Conservation (phyloP, 1,140 invertebrate species). For the Antheraea mylitta region DNA sequence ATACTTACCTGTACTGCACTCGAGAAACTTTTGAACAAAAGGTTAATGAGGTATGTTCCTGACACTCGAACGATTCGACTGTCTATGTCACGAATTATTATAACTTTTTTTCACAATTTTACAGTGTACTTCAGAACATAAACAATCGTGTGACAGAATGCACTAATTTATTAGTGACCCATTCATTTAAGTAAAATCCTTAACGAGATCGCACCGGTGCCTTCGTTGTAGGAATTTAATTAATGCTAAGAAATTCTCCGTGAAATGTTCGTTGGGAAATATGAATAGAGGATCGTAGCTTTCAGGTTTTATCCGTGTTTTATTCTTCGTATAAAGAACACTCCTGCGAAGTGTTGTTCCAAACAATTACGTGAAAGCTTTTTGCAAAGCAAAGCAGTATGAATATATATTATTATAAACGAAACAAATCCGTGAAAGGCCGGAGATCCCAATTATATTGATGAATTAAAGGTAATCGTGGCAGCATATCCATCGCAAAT, state of each 20-base stretch:
- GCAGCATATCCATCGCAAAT: too few species aligned
- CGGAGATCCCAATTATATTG: too few species aligned
- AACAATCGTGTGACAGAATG: neutral
- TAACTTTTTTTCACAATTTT: neutral
- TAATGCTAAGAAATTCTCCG: neutral
- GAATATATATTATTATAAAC: too few species aligned
- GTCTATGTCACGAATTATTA: neutral
- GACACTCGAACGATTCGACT: neutral
- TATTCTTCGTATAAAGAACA: neutral
- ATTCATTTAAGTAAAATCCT: neutral
- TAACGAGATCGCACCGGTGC: neutral
- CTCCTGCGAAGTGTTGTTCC: neutral
- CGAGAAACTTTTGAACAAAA: neutral
- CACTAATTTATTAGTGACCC: neutral
- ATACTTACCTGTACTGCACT: neutral
- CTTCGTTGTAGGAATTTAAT: constrained; percentile 1
- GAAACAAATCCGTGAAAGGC: too few species aligned
- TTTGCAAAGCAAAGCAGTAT: neutral
- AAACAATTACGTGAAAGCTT: neutral
- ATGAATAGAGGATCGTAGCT: constrained; percentile 1
- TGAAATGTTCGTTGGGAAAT: neutral
- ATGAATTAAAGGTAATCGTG: too few species aligned
- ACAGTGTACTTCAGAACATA: neutral
- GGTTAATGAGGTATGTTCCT: neutral
- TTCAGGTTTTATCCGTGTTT: neutral